A percentile compares a stretch with the other conserved stretches of the same genome.
These are phyloP conservation scores for Pomatorhinus ruficollis DNA, from an alignment of 2,113 vertebrate species.

Conservation along the genomic window DNA sequence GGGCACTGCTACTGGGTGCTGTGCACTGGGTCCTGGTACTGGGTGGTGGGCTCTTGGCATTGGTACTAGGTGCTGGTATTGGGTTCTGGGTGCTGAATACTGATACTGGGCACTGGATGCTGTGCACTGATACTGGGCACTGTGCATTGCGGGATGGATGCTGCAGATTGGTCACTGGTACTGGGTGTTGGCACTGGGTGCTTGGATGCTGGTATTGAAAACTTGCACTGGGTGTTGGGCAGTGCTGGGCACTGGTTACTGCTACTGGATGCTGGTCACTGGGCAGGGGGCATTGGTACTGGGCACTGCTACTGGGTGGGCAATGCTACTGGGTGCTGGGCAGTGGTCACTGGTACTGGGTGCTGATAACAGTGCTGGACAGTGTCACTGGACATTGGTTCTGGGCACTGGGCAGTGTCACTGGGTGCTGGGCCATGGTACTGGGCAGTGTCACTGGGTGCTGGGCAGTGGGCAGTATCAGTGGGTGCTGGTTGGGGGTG, in stretches of 20 bases:
- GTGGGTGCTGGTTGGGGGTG: not conserved
- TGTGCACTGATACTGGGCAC: not conserved
- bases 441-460: not conserved
- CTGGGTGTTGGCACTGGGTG: not conserved
- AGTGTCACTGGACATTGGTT: not conserved
- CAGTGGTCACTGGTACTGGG: not conserved
- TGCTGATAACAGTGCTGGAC: not conserved
- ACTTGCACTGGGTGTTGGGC: not conserved
- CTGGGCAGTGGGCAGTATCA: not conserved
- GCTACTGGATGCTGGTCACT: not conserved
- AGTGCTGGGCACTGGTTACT: not conserved
- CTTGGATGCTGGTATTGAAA: not conserved
- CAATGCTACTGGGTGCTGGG: not conserved
- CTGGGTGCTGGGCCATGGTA: not conserved
- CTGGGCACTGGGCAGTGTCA: not conserved
- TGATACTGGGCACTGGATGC: not conserved
- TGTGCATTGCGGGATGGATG: accelerated
- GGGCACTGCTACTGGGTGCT: not conserved
- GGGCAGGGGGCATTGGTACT: not conserved
- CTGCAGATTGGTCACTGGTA: not conserved
- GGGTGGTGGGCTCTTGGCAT: not conserved
- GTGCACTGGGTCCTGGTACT: not conserved
- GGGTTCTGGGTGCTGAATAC: not conserved
- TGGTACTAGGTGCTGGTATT: not conserved
- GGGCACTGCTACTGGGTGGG: not conserved